Evolutionary conservation across 2,888 invertebrate genomes (phyloP).

Genomic region (Lasioglossum figueresi): DNA sequence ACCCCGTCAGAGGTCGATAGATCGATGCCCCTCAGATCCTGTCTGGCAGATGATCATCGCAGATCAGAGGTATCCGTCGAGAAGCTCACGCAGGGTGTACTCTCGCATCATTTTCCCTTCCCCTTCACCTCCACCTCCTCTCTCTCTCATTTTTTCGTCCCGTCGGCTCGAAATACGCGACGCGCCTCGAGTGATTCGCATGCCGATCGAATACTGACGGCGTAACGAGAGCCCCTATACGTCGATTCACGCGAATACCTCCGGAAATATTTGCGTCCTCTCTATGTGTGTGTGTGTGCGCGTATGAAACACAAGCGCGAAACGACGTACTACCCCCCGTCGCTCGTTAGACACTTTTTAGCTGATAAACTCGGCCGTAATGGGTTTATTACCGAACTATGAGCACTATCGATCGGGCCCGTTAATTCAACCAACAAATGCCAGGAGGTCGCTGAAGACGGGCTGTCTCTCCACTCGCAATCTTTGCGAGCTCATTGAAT

Average conservation of each 20-base stretch:
- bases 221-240: slow-evolving; percentile 38
- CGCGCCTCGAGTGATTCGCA: slow-evolving; percentile 55
- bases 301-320: not conserved
- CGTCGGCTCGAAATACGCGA: slow-evolving; percentile 53
- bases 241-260: slow-evolving; percentile 48
- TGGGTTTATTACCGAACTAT: slow-evolving; percentile 18
- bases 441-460: not conserved
- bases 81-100: slow-evolving; percentile 28
- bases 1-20: slow-evolving; percentile 33
- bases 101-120: slow-evolving; percentile 14
- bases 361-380: slow-evolving; percentile 4
- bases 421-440: not conserved
- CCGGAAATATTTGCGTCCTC: slow-evolving; percentile 37
- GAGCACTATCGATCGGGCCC: not conserved
- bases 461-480: not conserved
- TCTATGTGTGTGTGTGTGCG: not conserved
- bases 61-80: slow-evolving; percentile 21
- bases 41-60: not conserved
- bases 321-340: not conserved
- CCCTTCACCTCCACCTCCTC: not conserved
- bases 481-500: too few species aligned
- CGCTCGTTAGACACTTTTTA: slow-evolving; percentile 8
- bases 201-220: slow-evolving; percentile 48
- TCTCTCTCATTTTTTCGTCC: slow-evolving; percentile 29
- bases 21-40: slow-evolving; percentile 20